Evolutionary conservation across 1,140 invertebrate species (phyloP).

Genomic region (Anoplophora glabripennis): DNA sequence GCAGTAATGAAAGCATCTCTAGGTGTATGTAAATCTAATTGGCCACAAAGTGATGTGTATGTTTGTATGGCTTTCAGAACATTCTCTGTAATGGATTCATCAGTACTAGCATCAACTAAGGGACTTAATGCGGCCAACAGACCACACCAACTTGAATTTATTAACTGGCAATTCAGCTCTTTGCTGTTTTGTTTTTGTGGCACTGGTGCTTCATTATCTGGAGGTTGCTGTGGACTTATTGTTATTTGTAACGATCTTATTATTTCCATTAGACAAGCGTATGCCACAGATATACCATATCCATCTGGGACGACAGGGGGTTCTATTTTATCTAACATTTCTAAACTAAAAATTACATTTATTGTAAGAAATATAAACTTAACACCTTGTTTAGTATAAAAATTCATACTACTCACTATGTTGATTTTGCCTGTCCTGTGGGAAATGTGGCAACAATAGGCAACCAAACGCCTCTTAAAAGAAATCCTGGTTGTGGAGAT

Average conservation of each 20-base stretch:
- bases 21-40: slow-evolving; percentile 67
- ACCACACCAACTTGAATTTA: slow-evolving; percentile 95
- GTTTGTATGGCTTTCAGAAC: slow-evolving; percentile 89
- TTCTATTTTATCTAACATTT: slow-evolving; percentile 93
- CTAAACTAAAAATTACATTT: slow-evolving; percentile 65
- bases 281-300: slow-evolving; percentile 93
- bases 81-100: slow-evolving; percentile 85
- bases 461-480: slow-evolving; percentile 87
- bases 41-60: slow-evolving; percentile 77
- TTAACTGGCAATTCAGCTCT: slow-evolving; percentile 70
- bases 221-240: slow-evolving; percentile 57
- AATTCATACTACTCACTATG: slow-evolving; percentile 69
- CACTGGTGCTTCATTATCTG: slow-evolving; percentile 37
- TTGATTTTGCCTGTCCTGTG: slow-evolving; percentile 80
- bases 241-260: slow-evolving; percentile 74
- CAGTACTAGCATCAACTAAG: slow-evolving; percentile 91
- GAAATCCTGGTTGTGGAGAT: slow-evolving; percentile 87
- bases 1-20: slow-evolving; percentile 92
- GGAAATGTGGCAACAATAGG: slow-evolving; percentile 81
- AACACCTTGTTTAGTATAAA: neutral
- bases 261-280: slow-evolving; percentile 87
- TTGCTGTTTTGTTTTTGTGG: slow-evolving; percentile 51
- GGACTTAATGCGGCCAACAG: slow-evolving; percentile 87
- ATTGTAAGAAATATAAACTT: slow-evolving; percentile 4
- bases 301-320: slow-evolving; percentile 90